These are phyloP conservation scores for Ifrita kowaldi DNA, from an alignment of 2,113 vertebrate species.

Conservation along the genomic window DNA sequence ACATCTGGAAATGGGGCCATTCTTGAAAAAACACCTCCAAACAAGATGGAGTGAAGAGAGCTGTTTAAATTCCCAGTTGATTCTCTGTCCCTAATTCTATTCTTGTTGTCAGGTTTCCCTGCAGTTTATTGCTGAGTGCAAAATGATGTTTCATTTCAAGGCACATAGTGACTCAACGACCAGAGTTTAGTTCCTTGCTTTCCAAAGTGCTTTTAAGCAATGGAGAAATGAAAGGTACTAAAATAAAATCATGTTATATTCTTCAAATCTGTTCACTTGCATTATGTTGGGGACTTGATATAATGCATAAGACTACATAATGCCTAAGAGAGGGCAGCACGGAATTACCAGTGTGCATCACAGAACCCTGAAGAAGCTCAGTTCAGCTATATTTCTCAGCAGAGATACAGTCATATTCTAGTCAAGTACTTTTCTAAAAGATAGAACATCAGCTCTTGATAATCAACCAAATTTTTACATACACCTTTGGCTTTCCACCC, in stretches of 20 bases:
- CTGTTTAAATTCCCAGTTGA: not conserved
- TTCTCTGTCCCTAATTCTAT: not conserved
- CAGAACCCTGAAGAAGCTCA: not conserved
- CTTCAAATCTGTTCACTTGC: not conserved
- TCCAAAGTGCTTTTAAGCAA: slow-evolving; percentile 11
- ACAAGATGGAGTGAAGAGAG: not conserved
- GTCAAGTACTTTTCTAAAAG: not conserved
- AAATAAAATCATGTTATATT: slow-evolving; percentile 1
- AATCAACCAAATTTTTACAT: not conserved
- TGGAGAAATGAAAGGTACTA: not conserved
- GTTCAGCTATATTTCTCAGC: not conserved
- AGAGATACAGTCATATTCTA: not conserved
- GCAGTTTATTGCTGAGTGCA: not conserved
- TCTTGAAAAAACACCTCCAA: not conserved
- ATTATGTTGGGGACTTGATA: not conserved
- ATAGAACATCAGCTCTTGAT: not conserved
- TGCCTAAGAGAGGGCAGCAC: not conserved
- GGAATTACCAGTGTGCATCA: not conserved
- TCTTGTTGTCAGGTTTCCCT: not conserved
- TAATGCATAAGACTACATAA: not conserved
- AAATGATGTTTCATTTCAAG: slow-evolving; percentile 31
- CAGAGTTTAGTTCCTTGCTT: not conserved
- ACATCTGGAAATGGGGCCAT: not conserved
- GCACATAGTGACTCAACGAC: not conserved
- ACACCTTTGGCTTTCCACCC: not conserved